These are phyloP conservation scores for Hoplostethus atlanticus DNA, from an alignment of 2,797 vertebrate species.

Conservation along the genomic window DNA sequence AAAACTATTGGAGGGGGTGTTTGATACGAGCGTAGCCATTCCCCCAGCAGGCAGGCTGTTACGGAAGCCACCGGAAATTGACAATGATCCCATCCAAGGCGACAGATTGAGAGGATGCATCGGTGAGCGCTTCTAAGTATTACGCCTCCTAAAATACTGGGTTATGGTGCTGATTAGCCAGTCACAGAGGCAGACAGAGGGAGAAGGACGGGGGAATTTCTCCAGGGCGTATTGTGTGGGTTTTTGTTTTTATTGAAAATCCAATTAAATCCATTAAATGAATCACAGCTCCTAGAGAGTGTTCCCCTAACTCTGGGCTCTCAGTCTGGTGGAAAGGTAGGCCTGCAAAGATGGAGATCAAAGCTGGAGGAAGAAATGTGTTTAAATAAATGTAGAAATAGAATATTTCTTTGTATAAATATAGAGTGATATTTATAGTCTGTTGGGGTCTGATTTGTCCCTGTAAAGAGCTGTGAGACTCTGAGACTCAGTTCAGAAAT, in stretches of 20 bases:
- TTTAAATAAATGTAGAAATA: no score
- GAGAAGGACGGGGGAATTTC: not conserved
- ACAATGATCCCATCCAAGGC: not conserved
- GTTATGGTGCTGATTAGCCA: not conserved
- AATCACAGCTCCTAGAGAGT: constrained; percentile 9
- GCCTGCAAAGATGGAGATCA: no score
- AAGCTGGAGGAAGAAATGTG: no score
- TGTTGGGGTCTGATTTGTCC: no score
- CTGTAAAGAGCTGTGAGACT: no score
- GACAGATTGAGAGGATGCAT: constrained; percentile 1
- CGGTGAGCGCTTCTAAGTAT: not conserved
- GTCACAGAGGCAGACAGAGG: not conserved
- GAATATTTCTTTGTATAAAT: no score
- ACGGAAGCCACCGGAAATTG: not conserved
- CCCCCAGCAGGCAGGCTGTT: not conserved
- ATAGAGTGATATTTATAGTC: no score
- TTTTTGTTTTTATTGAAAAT: constrained; percentile 33
- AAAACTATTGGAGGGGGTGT: not conserved
- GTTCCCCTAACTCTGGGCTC: not conserved
- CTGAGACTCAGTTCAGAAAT: no score
- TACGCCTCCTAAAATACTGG: not conserved
- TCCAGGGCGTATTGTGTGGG: not conserved
- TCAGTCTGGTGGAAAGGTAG: no score
- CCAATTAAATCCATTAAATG: constrained; percentile 26
- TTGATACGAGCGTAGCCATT: not conserved